Evolutionary conservation across 2,888 invertebrate genomes (phyloP), one percentile per base, ranked within the genome.

Genomic region (Erebia aethiops): DNA sequence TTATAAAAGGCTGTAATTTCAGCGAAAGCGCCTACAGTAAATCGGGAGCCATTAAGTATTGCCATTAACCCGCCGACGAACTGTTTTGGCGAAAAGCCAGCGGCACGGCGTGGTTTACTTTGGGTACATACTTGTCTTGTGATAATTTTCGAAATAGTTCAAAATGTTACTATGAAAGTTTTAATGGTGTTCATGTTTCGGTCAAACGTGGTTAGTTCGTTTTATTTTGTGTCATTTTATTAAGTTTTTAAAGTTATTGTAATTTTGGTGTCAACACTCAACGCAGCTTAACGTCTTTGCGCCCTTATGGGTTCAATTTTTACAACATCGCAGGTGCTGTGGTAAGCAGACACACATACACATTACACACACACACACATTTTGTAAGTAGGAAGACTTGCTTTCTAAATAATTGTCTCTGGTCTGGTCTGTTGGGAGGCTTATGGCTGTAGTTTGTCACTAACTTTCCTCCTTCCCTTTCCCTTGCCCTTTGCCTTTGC

Each of bases 31-130:
- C 65, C 68, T 69, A 58, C 67, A 71, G 71, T 75, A 66, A 74
- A 75, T 74, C 69, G 69, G 70, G 64, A 68, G 71, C 71, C 76
- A 70, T 75, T 75, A 73, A 71, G 73, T 71, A 70, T 74, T 69
- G 58, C 74, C 67, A 66, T 76, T 73, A 75, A 76, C 73, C 60
- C 66, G 67, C 58, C 71, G 61, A 57, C 71, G 70, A 65, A 69
- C 67, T n/a, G 58, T 65, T 69, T 69, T 75, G 76, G 76, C 75
- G 13, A 8, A 11, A 21, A 66, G 73, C 76, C 76, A 76, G 65
- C 71, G 35, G 43, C 26, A 18, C 21, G 49, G 46, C 49, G 67
- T 13, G 46, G 46, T 67, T 66, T 18, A 43, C 56, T 57, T 66
- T 56, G 21, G 43, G 60, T 10, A 21, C 21, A 52, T 64, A 54